Evolutionary conservation across 2,797 vertebrate species (phyloP), one percentile per base, ranked within the genome.

Genomic region (Gymnodraco acuticeps): DNA sequence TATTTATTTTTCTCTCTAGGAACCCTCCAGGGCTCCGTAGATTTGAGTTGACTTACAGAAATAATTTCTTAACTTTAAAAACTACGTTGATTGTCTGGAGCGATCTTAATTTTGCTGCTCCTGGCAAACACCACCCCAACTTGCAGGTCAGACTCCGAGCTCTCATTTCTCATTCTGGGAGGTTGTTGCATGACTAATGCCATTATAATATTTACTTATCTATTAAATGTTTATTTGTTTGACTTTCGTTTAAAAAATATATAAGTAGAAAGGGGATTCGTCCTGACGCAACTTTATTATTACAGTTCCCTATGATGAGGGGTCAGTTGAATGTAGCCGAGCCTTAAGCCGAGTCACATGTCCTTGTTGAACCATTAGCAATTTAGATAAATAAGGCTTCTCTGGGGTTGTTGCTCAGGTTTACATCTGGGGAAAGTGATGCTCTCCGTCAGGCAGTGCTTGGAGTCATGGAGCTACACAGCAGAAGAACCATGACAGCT

Each of bases 401-500:
- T 16, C 19, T 27, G 3, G 13, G 12, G 3, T 47, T 42, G 46
- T 9, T 60, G 20, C 10, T 33, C 33, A 33, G 33, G 6, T 33
- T 33, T 78, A 19, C 50, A 55, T 15, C 11, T 38, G n/a, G 41
- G 16, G 52, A 60, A 81, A 20, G 23, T 64, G 55, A 75, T 78
- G 45, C 79, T 81, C 65, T 73, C 58, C 27, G 73, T 58, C 38
- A 61, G 51, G 31, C 64, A 60, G 63, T 72, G 69, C 77, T 80
- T 17, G 19, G 60, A 74, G 84, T 61, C 10, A 7, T 80, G 61
- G 84, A 73, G 70, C 47, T 41, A 47, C 27, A 17, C 45, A 58
- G 61, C 52, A 47, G 80, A 75, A 70, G 61, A 80, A 56, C 62
- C 68, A 20, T 59, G 66, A 73, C 46, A 77, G 81, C 71, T 80